Evolutionary conservation across 1,140 invertebrate species (phyloP).

Genomic region (Lepidurus couesii): DNA sequence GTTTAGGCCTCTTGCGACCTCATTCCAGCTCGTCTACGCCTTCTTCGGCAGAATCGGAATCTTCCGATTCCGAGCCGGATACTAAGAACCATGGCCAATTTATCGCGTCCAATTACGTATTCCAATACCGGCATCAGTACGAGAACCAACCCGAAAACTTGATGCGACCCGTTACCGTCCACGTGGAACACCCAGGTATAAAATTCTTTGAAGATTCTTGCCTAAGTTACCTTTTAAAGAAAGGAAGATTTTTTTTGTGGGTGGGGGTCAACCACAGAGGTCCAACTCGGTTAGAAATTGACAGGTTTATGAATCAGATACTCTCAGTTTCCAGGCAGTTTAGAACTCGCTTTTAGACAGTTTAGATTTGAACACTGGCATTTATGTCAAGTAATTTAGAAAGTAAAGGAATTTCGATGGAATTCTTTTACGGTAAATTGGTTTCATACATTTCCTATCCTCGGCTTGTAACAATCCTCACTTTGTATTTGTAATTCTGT

Average conservation of each 20-base stretch:
- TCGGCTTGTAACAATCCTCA: too few species aligned
- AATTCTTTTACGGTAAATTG: neutral
- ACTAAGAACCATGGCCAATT: neutral
- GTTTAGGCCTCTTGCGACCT: neutral
- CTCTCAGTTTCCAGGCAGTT: neutral
- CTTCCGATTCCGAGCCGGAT: neutral
- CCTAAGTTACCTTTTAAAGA: neutral
- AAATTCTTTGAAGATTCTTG: neutral
- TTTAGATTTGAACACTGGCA: neutral
- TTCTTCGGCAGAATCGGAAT: neutral
- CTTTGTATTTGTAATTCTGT: too few species aligned
- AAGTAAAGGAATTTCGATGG: neutral
- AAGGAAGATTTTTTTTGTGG: neutral
- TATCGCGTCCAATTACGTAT: neutral
- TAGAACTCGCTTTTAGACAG: neutral
- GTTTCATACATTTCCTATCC: neutral
- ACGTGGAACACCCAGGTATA: constrained; percentile 5
- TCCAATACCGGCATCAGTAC: neutral
- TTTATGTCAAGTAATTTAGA: neutral
- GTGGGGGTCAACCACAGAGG: neutral
- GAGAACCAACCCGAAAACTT: neutral
- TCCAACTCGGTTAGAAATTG: neutral
- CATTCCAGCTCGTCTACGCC: neutral
- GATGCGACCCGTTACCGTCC: neutral
- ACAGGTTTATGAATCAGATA: neutral